These are phyloP conservation scores for Syngnathus floridae DNA, from an alignment of 2,113 vertebrate genomes.

Conservation along the genomic window DNA sequence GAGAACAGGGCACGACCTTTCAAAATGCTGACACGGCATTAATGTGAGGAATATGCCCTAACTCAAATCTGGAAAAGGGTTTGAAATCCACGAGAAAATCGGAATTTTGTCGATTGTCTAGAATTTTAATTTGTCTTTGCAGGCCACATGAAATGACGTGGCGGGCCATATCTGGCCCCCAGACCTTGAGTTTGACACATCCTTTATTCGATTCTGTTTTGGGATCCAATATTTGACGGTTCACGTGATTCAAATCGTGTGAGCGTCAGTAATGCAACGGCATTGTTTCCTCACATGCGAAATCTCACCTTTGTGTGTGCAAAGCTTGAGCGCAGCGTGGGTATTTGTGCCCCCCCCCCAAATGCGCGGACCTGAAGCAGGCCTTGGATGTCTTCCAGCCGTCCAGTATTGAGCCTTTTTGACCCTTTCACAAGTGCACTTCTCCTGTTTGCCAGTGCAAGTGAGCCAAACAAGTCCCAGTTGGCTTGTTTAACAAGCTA, in stretches of 20 bases:
- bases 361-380: not conserved
- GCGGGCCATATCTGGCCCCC: too few relatives aligned
- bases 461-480: constrained; percentile 1
- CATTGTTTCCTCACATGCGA: not conserved
- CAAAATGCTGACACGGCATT: not conserved
- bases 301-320: not conserved
- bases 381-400: not conserved
- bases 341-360: not conserved
- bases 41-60: too few relatives aligned
- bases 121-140: not conserved
- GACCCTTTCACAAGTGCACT: constrained; percentile 3
- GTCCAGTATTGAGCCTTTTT: constrained; percentile 2
- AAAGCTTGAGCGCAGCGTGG: not conserved
- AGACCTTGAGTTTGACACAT: too few relatives aligned
- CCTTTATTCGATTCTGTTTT: not conserved
- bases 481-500: constrained; percentile 7
- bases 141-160: too few relatives aligned
- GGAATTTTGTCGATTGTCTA: not conserved
- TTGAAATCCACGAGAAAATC: not conserved
- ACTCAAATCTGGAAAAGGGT: too few relatives aligned
- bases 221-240: not conserved
- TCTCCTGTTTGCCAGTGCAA: not conserved
- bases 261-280: not conserved
- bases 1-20: not conserved
- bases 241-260: not conserved